These are phyloP conservation scores for Mesopsocus fuscifrons DNA, from an alignment of 2,888 invertebrate genomes.

Conservation along the genomic window DNA sequence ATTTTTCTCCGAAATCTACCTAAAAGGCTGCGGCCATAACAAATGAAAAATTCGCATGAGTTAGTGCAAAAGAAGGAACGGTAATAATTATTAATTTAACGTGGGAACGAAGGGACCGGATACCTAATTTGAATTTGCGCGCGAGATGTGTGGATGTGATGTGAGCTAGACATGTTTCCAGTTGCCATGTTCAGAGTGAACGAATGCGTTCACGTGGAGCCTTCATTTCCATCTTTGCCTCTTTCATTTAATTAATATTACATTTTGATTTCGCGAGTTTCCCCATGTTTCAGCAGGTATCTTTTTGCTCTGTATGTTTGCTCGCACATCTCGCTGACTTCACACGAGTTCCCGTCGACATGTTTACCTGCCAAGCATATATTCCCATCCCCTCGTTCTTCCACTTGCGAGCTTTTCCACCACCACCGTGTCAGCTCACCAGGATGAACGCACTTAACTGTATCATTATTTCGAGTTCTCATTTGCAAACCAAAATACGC, in stretches of 20 bases:
- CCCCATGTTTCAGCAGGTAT: too few relatives aligned
- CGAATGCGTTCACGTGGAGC: neutral
- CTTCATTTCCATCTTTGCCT: neutral
- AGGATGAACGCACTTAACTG: neutral
- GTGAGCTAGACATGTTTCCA: too few relatives aligned
- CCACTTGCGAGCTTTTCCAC: neutral
- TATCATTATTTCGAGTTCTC: neutral
- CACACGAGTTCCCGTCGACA: neutral
- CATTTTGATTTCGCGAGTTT: constrained; percentile 10
- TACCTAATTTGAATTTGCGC: too few relatives aligned
- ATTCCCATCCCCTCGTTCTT: neutral
- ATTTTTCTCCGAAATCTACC: too few relatives aligned
- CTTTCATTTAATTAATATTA: constrained; percentile 10
- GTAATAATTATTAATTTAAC: too few relatives aligned
- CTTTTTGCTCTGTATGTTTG: neutral
- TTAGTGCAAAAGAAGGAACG: too few relatives aligned
- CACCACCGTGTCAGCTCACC: neutral
- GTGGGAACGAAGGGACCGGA: too few relatives aligned
- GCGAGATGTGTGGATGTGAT: too few relatives aligned
- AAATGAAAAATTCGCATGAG: too few relatives aligned
- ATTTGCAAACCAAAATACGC: neutral
- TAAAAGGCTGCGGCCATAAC: too few relatives aligned
- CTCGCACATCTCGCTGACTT: neutral
- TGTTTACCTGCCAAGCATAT: neutral
- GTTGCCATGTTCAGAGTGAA: too few relatives aligned